phyloP scores from a whole-genome alignment of 2,113 vertebrate species.

The Pedionomus torquatus region DNA sequence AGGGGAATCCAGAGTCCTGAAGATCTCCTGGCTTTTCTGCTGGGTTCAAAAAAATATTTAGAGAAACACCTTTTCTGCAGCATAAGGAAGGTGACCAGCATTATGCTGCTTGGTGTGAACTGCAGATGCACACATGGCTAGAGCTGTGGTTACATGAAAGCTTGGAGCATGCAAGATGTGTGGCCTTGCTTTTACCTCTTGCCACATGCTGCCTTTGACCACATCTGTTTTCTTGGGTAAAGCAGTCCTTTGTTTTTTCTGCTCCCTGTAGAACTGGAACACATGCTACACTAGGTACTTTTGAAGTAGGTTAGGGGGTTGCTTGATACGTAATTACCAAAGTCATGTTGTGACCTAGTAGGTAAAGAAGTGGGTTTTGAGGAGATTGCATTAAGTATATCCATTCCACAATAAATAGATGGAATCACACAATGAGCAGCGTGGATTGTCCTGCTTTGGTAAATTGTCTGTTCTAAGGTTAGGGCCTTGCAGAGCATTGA shows the following conservation, averaged over 20 bases:
- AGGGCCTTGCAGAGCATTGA: neutral
- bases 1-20: neutral
- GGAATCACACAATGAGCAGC: no score
- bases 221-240: neutral
- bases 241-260: neutral
- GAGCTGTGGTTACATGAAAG: neutral
- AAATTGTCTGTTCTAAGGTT: neutral
- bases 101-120: neutral
- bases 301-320: neutral
- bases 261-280: neutral
- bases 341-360: neutral
- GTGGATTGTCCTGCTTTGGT: neutral
- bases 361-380: neutral
- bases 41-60: neutral
- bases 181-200: neutral
- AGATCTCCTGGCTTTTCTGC: neutral
- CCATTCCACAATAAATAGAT: no score
- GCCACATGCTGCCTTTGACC: neutral
- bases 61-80: neutral
- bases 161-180: accelerated
- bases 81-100: neutral
- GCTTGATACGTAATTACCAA: neutral
- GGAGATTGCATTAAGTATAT: no score
- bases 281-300: neutral
- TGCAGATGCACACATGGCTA: accelerated